A percentile compares a stretch with the other conserved stretches of the same genome.
Evolutionary conservation across 2,888 invertebrate genomes (phyloP).

Genomic region (Ichneumoninae sp.): DNA sequence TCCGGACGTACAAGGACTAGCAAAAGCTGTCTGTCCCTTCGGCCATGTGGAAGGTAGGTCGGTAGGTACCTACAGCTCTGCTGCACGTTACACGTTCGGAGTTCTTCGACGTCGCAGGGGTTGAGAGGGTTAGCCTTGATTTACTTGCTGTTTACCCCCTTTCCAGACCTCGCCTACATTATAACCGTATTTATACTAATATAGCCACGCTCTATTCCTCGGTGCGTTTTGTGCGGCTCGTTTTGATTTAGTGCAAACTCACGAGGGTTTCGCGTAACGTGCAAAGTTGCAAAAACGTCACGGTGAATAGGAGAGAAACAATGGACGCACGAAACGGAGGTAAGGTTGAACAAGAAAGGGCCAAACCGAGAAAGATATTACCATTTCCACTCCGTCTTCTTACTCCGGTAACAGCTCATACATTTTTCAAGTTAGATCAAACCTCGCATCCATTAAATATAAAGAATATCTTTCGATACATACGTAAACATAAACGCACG

Average conservation of each 20-base stretch:
- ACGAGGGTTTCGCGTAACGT: slow-evolving; percentile 18
- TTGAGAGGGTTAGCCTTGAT: slow-evolving; percentile 77
- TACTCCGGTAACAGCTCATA: neutral
- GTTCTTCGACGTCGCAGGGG: slow-evolving; percentile 33
- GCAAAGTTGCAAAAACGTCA: slow-evolving; percentile 15
- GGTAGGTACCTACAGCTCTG: slow-evolving; percentile 45
- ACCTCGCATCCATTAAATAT: neutral
- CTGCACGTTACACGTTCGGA: slow-evolving; percentile 10
- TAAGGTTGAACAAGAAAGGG: slow-evolving; percentile 52
- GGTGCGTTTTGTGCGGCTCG: slow-evolving; percentile 34
- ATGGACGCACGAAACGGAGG: slow-evolving; percentile 8
- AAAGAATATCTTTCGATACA: neutral
- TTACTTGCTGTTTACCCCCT: slow-evolving; percentile 83
- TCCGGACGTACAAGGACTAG: slow-evolving; percentile 32
- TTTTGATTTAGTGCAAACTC: slow-evolving; percentile 74
- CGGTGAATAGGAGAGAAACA: slow-evolving; percentile 30
- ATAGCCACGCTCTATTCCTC: slow-evolving; percentile 73
- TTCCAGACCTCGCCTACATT: slow-evolving; percentile 78
- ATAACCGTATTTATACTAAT: slow-evolving; percentile 84
- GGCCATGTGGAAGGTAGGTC: slow-evolving; percentile 51
- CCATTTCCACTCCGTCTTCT: neutral
- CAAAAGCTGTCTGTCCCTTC: slow-evolving; percentile 59
- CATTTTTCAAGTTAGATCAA: neutral
- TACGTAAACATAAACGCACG: neutral
- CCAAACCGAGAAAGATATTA: slow-evolving; percentile 7